Evolutionary conservation across 2,888 invertebrate species (phyloP).

Genomic region (Eurytoma californica): DNA sequence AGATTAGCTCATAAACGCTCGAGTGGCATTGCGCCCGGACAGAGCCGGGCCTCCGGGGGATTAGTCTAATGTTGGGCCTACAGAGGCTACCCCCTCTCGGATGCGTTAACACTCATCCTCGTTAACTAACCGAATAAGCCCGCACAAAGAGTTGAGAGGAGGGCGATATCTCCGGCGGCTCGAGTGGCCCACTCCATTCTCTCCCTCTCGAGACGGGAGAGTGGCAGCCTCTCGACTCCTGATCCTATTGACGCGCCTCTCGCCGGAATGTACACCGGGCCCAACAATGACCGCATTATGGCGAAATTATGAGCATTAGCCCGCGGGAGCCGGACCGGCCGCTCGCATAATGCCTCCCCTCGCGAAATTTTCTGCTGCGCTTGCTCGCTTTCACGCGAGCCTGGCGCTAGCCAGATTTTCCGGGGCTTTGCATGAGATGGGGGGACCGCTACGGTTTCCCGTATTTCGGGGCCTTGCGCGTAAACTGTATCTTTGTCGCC

Average conservation of each 20-base stretch:
- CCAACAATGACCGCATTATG: conserved; percentile 52
- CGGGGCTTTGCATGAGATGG: neutral
- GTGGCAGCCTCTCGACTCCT: conserved; percentile 25
- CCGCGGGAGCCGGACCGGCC: conserved; percentile 29
- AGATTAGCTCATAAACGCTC: conserved; percentile 31
- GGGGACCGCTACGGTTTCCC: conserved; percentile 3
- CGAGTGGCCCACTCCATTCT: neutral
- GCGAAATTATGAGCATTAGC: conserved; percentile 53
- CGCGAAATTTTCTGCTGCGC: conserved; percentile 40
- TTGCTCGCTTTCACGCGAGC: neutral
- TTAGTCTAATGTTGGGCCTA: conserved; percentile 64
- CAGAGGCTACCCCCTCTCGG: conserved; percentile 31
- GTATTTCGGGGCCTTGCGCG: conserved; percentile 46
- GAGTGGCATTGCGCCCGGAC: conserved; percentile 28
- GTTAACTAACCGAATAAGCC: conserved; percentile 66
- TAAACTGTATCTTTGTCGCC: too few species aligned
- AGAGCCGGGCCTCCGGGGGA: conserved; percentile 52
- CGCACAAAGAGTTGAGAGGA: conserved; percentile 60
- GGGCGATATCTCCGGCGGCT: conserved; percentile 17
- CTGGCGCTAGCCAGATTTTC: conserved; percentile 43
- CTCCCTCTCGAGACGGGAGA: conserved; percentile 5
- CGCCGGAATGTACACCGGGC: conserved; percentile 15
- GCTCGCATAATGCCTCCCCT: neutral
- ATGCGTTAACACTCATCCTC: conserved; percentile 65
- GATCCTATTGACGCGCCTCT: conserved; percentile 39